Percentiles rank a stretch among this genome's conserved stretches.
Evolutionary conservation across 2,888 invertebrate species (phyloP).

Genomic region (Troides oblongomaculatus): DNA sequence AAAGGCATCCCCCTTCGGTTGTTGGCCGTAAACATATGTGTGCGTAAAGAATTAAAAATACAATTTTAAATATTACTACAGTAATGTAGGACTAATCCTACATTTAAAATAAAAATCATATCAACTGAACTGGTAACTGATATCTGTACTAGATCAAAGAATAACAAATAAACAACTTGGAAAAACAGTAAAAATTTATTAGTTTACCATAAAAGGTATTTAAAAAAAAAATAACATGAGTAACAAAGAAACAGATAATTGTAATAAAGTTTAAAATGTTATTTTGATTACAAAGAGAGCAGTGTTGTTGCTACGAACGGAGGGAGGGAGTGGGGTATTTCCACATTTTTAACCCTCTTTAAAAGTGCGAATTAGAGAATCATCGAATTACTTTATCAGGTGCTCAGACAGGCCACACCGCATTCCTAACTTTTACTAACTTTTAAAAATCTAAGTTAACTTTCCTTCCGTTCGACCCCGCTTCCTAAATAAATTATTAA

Average conservation of each 20-base stretch:
- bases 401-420: conserved; percentile 59
- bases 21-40: conserved; percentile 30
- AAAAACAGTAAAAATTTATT: neutral
- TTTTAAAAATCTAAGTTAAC: conserved; percentile 79
- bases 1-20: conserved; percentile 54
- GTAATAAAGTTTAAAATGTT: conserved; percentile 58
- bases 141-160: too few species aligned
- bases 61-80: conserved; percentile 6
- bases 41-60: conserved; percentile 19
- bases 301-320: conserved; percentile 41
- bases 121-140: neutral
- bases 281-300: conserved; percentile 58
- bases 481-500: conserved; percentile 70
- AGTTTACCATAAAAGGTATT: neutral
- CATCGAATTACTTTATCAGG: conserved; percentile 76
- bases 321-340: conserved; percentile 44
- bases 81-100: neutral
- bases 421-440: conserved; percentile 66
- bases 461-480: conserved; percentile 52
- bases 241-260: conserved; percentile 40
- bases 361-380: conserved; percentile 76
- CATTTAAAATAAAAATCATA: neutral
- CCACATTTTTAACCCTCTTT: conserved; percentile 72
- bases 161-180: neutral
- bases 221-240: neutral